Evolutionary conservation across 2,888 invertebrate species (phyloP), one percentile per base, ranked within the genome.

Genomic region (Noctua janthina): DNA sequence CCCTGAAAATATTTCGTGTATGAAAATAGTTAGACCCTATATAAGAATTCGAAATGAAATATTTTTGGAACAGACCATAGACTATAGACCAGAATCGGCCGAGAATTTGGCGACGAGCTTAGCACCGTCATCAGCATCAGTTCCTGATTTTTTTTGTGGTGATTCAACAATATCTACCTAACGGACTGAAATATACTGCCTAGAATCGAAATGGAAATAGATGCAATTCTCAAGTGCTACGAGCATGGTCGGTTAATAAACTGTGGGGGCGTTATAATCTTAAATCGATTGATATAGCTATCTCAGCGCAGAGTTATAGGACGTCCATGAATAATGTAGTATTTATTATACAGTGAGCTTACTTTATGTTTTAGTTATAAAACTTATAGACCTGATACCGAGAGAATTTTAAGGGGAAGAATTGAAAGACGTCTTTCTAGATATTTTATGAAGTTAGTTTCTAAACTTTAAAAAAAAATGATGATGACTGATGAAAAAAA

Each of bases 231-330:
- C 29, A 62, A 82, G 56, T 62, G n/a, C 54, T 74, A 70, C 39
- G 20, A 49, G 46, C 54, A 64, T 62, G 17, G 46, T 43, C 13
- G 67, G 81, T 74, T 76, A 68, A 74, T 62, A 66, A 78, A 81
- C 59, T 59, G 82, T 10, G 86, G 59, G 75, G 84, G 84, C 78
- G 84, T 76, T 59, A 56, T 82, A 85, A 84, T 84, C 86, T 85
- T 85, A 76, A 85, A 85, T 73, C 71, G 72, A 78, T 77, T 82
- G 84, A 84, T 81, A 79, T 69, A 79, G 69, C 54, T 87, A 79
- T 86, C 78, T 72, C 76, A 23, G 66, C 51, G 67, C 51, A 73
- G 66, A 80, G 66, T 84, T 83, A 78, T 83, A 64, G 75, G 75
- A 84, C 76, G 66, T 35, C 59, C 46, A 78, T 86, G 74, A 87